phyloP scores from a whole-genome alignment of 2,113 vertebrate species.

The Aphelocoma coerulescens region DNA sequence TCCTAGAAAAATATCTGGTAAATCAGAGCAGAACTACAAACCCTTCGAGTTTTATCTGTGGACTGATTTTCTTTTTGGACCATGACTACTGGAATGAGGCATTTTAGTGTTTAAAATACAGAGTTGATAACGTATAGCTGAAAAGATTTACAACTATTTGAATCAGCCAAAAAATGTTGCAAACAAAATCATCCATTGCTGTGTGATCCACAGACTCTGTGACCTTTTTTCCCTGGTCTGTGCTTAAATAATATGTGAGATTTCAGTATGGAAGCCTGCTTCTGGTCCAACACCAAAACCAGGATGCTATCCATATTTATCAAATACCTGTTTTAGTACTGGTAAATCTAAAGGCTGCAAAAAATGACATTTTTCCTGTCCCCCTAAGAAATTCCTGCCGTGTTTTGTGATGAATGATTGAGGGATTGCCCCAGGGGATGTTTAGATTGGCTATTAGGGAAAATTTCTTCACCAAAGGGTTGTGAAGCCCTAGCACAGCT shows the following conservation, averaged over 20 bases:
- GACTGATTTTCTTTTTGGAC: not conserved
- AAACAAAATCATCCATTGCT: not conserved
- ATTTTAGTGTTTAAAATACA: not conserved
- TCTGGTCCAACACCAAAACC: not conserved
- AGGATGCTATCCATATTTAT: not conserved
- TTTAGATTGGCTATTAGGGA: not conserved
- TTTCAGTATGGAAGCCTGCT: not conserved
- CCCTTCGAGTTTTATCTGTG: not conserved
- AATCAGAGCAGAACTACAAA: not conserved
- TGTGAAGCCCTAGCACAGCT: not conserved
- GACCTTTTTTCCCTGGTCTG: not conserved
- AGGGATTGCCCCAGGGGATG: not conserved
- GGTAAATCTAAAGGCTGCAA: not conserved
- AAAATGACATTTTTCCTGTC: not conserved
- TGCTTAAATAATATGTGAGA: not conserved
- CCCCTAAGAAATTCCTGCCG: not conserved
- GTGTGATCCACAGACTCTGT: not conserved
- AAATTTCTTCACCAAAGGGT: not conserved
- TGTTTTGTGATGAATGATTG: not conserved
- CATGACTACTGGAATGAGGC: not conserved
- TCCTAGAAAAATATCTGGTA: not conserved
- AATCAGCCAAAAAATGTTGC: not conserved
- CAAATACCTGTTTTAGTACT: not conserved
- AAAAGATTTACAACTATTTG: not conserved
- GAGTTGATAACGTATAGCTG: fast-evolving